Conservation (phyloP, 2,113 vertebrate species). For the Syngnathus typhle region DNA sequence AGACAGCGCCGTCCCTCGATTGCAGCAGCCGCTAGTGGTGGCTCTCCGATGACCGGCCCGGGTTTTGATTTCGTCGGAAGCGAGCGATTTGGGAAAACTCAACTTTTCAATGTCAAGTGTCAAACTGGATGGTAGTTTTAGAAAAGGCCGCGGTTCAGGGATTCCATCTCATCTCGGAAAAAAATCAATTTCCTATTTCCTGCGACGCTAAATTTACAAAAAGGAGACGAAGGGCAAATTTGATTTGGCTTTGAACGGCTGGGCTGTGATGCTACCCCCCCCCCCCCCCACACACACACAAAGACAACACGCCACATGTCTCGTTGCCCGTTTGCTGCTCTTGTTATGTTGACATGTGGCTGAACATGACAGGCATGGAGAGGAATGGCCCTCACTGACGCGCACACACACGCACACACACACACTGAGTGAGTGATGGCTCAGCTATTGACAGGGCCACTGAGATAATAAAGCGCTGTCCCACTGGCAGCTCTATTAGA, state of each 20-base stretch:
- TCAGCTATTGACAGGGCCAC: slow-evolving; percentile 70
- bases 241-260: slow-evolving; percentile 56
- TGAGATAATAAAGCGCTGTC: slow-evolving; percentile 72
- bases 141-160: not conserved
- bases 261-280: slow-evolving; percentile 29
- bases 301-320: slow-evolving; percentile 16
- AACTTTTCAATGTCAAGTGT: not conserved
- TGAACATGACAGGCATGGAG: slow-evolving; percentile 45
- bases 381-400: slow-evolving; percentile 36
- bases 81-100: slow-evolving; percentile 31
- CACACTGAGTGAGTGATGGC: slow-evolving; percentile 57
- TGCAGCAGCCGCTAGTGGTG: slow-evolving; percentile 50
- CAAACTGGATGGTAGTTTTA: not conserved
- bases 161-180: not conserved
- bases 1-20: slow-evolving; percentile 57
- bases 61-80: slow-evolving; percentile 60
- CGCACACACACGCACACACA: slow-evolving; percentile 8
- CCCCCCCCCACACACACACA: slow-evolving; percentile 6
- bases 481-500: slow-evolving; percentile 70
- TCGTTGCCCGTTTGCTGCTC: slow-evolving; percentile 18
- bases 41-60: slow-evolving; percentile 58
- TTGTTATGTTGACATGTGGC: slow-evolving; percentile 60
- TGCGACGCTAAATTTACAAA: too few species aligned
- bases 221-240: slow-evolving; percentile 51
- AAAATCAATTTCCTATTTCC: not conserved